phyloP scores from a whole-genome alignment of 2,888 invertebrate genomes.

The Lithophane semibrunnea region DNA sequence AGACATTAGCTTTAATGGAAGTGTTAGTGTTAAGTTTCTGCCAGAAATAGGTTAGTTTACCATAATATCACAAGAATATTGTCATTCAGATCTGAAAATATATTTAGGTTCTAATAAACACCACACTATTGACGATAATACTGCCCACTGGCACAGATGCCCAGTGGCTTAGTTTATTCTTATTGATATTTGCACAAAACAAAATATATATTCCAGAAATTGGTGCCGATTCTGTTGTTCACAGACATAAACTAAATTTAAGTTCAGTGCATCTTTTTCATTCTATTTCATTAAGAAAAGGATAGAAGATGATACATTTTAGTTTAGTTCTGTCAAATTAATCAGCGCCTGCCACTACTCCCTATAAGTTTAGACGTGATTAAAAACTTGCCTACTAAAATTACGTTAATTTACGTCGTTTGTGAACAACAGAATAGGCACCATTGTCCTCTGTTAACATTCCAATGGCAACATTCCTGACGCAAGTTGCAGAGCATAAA shows the following conservation, averaged over 20 bases:
- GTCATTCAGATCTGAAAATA: conserved; percentile 10
- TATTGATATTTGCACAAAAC: conserved; percentile 24
- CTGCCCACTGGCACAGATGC: conserved; percentile 17
- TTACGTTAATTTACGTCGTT: no score
- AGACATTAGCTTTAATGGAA: conserved; percentile 64
- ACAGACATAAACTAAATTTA: no score
- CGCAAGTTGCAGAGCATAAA: conserved; percentile 32
- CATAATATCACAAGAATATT: conserved; percentile 32
- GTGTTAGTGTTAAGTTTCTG: conserved; percentile 58
- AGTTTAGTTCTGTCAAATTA: no score
- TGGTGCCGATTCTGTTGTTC: neutral
- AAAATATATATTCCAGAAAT: conserved; percentile 1
- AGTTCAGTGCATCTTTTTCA: no score
- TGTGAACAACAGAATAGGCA: no score
- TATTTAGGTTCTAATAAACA: neutral
- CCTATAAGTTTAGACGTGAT: no score
- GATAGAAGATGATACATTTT: no score
- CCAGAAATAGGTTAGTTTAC: conserved; percentile 52
- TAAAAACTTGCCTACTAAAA: no score
- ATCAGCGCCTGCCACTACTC: no score
- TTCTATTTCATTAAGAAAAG: no score
- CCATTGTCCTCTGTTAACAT: conserved; percentile 42
- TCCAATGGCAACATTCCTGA: conserved; percentile 56
- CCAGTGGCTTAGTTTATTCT: conserved; percentile 43
- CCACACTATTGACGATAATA: conserved; percentile 12